These are phyloP conservation scores for Parnassius orleans DNA, from an alignment of 2,888 invertebrate genomes.

Conservation along the genomic window DNA sequence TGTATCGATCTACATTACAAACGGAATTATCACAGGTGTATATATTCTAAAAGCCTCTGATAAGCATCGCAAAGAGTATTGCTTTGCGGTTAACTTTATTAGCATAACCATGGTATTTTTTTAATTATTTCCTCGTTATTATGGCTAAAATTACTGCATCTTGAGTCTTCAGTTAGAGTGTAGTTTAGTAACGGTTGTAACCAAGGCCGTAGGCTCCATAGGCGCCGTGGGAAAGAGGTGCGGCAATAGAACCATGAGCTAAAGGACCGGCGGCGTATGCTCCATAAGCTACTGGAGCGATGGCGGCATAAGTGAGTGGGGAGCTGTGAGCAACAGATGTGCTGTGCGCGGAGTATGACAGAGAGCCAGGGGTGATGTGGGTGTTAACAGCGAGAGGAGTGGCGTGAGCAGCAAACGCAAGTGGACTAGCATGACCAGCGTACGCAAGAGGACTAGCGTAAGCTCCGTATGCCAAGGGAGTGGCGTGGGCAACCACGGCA, in stretches of 20 bases:
- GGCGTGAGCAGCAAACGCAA: constrained; percentile 30
- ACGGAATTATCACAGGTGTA: background rate
- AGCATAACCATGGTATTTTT: background rate
- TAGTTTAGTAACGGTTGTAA: constrained; percentile 19
- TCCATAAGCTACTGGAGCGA: constrained; percentile 26
- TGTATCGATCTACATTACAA: background rate
- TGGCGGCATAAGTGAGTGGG: constrained; percentile 36
- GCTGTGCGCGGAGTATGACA: constrained; percentile 44
- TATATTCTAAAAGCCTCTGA: constrained; percentile 7
- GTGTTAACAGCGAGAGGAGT: constrained; percentile 36
- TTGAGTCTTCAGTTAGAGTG: no score
- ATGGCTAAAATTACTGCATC: no score
- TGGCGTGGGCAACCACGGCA: constrained; percentile 43
- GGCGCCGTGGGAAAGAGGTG: constrained; percentile 18
- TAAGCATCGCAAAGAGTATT: constrained; percentile 5
- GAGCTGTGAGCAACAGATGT: constrained; percentile 30
- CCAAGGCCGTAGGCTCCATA: constrained; percentile 27
- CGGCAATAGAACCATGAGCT: constrained; percentile 22
- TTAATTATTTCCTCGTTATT: background rate
- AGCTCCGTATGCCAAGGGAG: constrained; percentile 31
- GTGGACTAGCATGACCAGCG: background rate
- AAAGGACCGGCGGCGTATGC: constrained; percentile 17
- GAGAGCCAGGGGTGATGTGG: constrained; percentile 37
- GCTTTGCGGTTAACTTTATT: background rate
- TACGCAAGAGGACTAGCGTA: background rate